These are phyloP conservation scores for Myotis findleyi DNA, from an alignment of 2,797 vertebrate species.

Conservation along the genomic window DNA sequence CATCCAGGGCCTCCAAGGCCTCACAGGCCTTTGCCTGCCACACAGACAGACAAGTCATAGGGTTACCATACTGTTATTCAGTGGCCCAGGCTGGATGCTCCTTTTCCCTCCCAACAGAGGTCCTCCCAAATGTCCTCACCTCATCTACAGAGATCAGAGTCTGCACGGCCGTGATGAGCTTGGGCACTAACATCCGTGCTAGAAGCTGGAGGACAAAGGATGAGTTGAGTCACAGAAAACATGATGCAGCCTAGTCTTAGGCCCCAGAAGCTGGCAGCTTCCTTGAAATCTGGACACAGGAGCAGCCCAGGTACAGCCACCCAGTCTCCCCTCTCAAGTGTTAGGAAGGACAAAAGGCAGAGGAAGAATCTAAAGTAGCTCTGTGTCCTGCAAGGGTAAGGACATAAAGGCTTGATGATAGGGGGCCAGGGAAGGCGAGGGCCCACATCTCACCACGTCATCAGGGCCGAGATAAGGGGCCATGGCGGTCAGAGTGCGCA, in stretches of 20 bases:
- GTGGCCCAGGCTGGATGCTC: not conserved
- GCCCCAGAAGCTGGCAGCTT: not conserved
- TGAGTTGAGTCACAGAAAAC: not conserved
- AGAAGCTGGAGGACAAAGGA: conserved; percentile 86
- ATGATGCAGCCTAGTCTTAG: not conserved
- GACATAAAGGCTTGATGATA: rapidly evolving
- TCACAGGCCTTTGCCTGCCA: conserved; percentile 92
- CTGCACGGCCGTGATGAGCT: conserved; percentile 90
- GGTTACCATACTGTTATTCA: not conserved
- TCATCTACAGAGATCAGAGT: conserved; percentile 91
- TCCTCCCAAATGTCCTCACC: conserved; percentile 83
- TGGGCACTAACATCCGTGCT: conserved; percentile 91
- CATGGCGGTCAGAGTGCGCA: conserved; percentile 91
- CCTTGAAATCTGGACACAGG: not conserved
- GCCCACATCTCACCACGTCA: conserved; percentile 89
- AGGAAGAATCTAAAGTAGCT: not conserved
- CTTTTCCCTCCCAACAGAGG: not conserved
- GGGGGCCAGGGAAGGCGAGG: not conserved
- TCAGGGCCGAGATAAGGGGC: conserved; percentile 88
- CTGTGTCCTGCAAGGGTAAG: not conserved
- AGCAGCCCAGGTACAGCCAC: not conserved
- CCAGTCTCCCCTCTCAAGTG: not conserved
- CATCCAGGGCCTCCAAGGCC: conserved; percentile 94
- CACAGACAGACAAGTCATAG: conserved; percentile 34
- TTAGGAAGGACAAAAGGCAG: not conserved